Evolutionary conservation across 2,113 vertebrate species (phyloP).

Genomic region (Albula glossodonta): DNA sequence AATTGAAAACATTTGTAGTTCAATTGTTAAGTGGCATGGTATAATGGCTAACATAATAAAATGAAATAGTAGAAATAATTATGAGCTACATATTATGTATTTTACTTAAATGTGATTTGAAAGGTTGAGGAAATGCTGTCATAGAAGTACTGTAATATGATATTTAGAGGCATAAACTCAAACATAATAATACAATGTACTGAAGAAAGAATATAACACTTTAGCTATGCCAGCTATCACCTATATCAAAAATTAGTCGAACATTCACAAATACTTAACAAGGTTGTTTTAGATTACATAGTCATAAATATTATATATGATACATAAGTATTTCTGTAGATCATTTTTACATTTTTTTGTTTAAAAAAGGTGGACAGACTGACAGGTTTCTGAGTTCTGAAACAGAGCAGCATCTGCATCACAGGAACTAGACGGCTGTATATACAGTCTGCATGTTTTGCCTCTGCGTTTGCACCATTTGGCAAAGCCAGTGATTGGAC

Average conservation of each 20-base stretch:
- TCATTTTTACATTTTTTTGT: neutral
- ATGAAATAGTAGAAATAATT: neutral
- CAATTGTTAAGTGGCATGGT: neutral
- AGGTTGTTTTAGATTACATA: neutral
- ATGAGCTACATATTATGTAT: too few species aligned
- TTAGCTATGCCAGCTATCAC: too few species aligned
- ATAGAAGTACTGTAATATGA: too few species aligned
- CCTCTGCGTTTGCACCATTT: neutral
- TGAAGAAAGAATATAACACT: too few species aligned
- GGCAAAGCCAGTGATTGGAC: neutral
- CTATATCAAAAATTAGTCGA: too few species aligned
- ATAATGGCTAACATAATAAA: neutral
- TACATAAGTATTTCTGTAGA: neutral
- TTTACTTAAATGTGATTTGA: too few species aligned
- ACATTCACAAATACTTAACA: neutral
- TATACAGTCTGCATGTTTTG: neutral
- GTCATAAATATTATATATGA: neutral
- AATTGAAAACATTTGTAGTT: neutral
- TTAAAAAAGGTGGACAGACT: neutral
- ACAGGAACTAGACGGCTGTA: neutral
- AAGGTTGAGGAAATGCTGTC: too few species aligned
- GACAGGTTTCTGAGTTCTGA: neutral
- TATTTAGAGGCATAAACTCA: too few species aligned
- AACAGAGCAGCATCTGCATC: neutral
- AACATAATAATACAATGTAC: too few species aligned